These are phyloP conservation scores for Aphelinus atriplicis DNA, from an alignment of 1,140 invertebrate genomes.

Conservation along the genomic window DNA sequence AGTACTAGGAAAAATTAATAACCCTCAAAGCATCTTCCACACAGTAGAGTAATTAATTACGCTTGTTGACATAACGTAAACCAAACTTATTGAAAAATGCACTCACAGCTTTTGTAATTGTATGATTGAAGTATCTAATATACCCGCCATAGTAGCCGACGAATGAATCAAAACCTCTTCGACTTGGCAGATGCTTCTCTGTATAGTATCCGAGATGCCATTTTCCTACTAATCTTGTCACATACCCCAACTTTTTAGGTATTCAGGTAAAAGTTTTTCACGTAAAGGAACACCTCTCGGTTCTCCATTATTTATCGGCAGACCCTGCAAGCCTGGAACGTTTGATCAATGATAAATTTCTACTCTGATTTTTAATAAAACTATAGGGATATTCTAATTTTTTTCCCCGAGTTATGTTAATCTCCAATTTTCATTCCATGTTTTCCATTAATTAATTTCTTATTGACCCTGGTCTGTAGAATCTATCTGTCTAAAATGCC, in stretches of 20 bases:
- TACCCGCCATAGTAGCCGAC: slow-evolving; percentile 65
- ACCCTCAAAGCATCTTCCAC: too few species aligned
- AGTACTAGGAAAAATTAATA: too few species aligned
- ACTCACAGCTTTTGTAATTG: slow-evolving; percentile 1
- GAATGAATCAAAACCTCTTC: slow-evolving; percentile 65
- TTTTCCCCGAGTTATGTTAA: too few species aligned
- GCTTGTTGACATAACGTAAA: too few species aligned
- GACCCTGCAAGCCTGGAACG: slow-evolving; percentile 20
- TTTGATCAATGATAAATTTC: too few species aligned
- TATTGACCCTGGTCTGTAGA: too few species aligned
- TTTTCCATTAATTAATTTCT: too few species aligned
- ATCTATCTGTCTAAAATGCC: too few species aligned
- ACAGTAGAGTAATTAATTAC: too few species aligned
- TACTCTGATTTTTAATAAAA: not conserved
- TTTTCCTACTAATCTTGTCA: slow-evolving; percentile 68
- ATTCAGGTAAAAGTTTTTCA: slow-evolving; percentile 65
- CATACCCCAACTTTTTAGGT: slow-evolving; percentile 67
- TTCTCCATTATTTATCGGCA: slow-evolving; percentile 46
- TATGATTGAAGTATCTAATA: slow-evolving; percentile 64
- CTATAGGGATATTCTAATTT: too few species aligned
- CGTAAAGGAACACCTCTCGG: slow-evolving; percentile 65
- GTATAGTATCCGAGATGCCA: slow-evolving; percentile 67
- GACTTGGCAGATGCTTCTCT: slow-evolving; percentile 60
- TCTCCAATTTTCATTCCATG: too few species aligned
- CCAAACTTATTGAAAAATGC: too few species aligned